These are phyloP conservation scores for Botia kubotai DNA, from an alignment of 2,797 vertebrate genomes.

Conservation along the genomic window DNA sequence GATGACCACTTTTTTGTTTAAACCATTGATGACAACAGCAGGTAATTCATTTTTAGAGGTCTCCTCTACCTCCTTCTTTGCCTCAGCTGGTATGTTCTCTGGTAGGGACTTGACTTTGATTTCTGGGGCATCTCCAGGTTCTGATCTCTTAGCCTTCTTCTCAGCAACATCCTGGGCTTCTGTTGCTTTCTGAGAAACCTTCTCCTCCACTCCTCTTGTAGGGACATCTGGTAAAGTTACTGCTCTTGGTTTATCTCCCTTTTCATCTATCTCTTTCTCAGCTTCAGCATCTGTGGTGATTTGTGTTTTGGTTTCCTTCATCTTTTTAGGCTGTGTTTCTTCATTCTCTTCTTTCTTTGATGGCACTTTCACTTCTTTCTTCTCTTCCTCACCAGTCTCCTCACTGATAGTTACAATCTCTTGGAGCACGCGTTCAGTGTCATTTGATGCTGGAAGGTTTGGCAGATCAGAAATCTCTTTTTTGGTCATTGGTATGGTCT, in stretches of 20 bases:
- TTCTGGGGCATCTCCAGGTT: slow-evolving; percentile 23
- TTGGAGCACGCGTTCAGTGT: slow-evolving; percentile 33
- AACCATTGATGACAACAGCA: slow-evolving; percentile 56
- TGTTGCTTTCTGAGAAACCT: slow-evolving; percentile 49
- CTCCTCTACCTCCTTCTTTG: slow-evolving; percentile 39
- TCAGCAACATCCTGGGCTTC: slow-evolving; percentile 9
- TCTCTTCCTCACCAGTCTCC: slow-evolving; percentile 60
- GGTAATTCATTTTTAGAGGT: slow-evolving; percentile 58
- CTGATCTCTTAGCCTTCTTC: slow-evolving; percentile 54
- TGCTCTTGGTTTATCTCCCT: slow-evolving; percentile 53
- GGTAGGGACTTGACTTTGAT: background rate
- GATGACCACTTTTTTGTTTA: slow-evolving; percentile 45
- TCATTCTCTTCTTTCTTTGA: slow-evolving; percentile 38
- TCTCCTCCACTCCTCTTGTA: slow-evolving; percentile 27
- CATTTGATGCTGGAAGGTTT: slow-evolving; percentile 64
- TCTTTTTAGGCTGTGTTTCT: slow-evolving; percentile 28
- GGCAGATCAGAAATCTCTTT: slow-evolving; percentile 62
- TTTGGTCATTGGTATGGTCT: slow-evolving; percentile 26
- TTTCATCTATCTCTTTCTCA: slow-evolving; percentile 60
- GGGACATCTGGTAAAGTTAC: slow-evolving; percentile 2
- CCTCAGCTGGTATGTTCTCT: slow-evolving; percentile 35
- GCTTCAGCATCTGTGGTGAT: slow-evolving; percentile 39
- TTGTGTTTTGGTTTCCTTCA: slow-evolving; percentile 53
- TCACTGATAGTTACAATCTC: slow-evolving; percentile 63
- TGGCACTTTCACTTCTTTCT: slow-evolving; percentile 52